Base-by-base conservation (phyloP, 2,888 invertebrate species). In the Stenodera caucasica region DNA sequence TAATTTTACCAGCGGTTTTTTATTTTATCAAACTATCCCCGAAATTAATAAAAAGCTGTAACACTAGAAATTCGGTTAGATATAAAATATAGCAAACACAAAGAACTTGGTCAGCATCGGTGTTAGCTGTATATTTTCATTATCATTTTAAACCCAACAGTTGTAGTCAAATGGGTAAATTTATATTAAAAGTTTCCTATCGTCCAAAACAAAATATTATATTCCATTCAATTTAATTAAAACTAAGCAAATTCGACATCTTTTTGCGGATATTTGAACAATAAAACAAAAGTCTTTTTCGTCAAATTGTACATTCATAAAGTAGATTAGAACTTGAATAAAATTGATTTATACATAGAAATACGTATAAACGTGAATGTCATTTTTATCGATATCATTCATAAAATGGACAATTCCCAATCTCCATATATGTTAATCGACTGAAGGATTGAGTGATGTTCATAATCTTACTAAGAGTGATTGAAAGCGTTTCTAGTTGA, bases 111-210 rank as follows among this genome's bases (percentile, higher is more conserved):
- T 59, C 64, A 67, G 65, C 57, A 63, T 65, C 57, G 60, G 59
- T 63, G 65, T 68, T 69, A 67, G 63, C 11, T 61, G 64, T 67
- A 69, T 65, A 68, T 68, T 70, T 70, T 71, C 68, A 70, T 71
- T 71, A 67, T 64, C 67, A 70, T 68, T 67, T 67, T 64, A 63
- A 64, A 63, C 60, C 18, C 62, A 60, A 57, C 58, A 60, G 61
- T 65, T 67, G 61, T 65, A 60, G 63, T 58, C 63, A 67, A 64
- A 65, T 61, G 60, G 60, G 57, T 59, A 65, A 60, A 60, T 63
- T 67, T 63, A 70, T 65, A 69, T 66, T 70, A 68, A 70, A 70
- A 70, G 64, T 70, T 70, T 64, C 52, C 40, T 52, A 53, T 57
- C 58, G 49, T 23, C 30, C 57, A 60, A 65, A 61, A 59, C 58